phyloP scores from a whole-genome alignment of 2,797 vertebrate species.

The Threskiornis aethiopicus region DNA sequence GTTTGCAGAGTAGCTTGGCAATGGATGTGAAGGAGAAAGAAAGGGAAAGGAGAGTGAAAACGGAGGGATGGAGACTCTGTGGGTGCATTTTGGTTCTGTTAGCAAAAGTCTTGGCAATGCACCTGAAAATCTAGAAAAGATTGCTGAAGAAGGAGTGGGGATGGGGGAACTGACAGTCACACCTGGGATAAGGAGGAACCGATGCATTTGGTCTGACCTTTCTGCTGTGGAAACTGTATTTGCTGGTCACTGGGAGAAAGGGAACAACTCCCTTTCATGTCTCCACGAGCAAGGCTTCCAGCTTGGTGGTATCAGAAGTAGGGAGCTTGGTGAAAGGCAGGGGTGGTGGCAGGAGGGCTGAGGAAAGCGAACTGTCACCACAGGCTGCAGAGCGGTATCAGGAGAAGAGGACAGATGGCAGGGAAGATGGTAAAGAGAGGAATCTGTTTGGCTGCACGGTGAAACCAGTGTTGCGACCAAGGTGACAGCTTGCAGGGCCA shows the following conservation, averaged over 20 bases:
- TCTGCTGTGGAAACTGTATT: neutral
- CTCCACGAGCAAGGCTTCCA: neutral
- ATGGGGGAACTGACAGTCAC: neutral
- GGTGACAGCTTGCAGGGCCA: neutral
- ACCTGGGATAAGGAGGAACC: neutral
- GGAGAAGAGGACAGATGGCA: neutral
- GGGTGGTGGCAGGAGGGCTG: neutral
- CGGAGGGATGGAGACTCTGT: neutral
- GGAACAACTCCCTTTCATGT: neutral
- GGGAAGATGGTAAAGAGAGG: neutral
- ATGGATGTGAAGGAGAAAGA: neutral
- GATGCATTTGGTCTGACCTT: neutral
- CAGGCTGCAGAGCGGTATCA: neutral
- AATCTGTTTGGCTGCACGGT: neutral
- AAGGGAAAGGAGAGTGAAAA: neutral
- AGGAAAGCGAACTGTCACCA: neutral
- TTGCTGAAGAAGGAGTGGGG: neutral
- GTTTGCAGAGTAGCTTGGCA: neutral
- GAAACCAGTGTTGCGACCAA: neutral
- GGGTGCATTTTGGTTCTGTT: neutral
- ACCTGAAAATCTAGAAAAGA: neutral
- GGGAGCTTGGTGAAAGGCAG: neutral
- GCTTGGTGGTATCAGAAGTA: neutral
- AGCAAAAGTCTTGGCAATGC: neutral
- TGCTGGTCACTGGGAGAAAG: neutral